Base-by-base conservation (phyloP, 2,113 vertebrate genomes). In the Ceuthmochares aereus region DNA sequence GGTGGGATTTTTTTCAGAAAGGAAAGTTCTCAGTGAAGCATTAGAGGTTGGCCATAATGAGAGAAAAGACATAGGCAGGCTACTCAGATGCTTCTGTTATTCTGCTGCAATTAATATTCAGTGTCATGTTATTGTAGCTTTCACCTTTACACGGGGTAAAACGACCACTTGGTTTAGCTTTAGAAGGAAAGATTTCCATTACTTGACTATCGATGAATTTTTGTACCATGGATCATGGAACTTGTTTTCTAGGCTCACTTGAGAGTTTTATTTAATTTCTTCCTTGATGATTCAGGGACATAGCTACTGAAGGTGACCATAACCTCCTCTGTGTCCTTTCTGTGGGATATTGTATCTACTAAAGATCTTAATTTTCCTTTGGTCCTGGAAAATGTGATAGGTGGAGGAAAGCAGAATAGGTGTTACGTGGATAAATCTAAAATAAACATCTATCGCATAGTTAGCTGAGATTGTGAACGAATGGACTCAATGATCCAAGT, bases 261-360 rank as follows among this genome's bases (percentile, higher is more conserved):
- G 37, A 76, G 66, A 87, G 22, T 75, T 85, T 79, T 54, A 64
- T 85, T 73, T 94, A 93, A 69, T 90, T 93, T 11, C 37, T 88
- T 90, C 11, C 29, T 27, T 66, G 30, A 54, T 37, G 82, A 88
- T 56, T 3, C 36, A 62, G 63, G 25, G 45, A 69, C 45, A 62
- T 20, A 76, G 14, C 8, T 90, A 37, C 12, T 85, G 49, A 49
- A 89, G 43, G 43, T 87, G 74, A 72, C 30, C 0, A 0, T 40
- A 73, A 75, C 6, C 14, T 76, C 18, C 59, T 76, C 51, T 34
- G 19, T 76, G 60, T 83, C 67, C 55, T 88, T 93, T 83, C 51
- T 76, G 9, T 42, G 34, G 12, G 14, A 52, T 64, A 49, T 26
- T 40, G 5, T 73, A 43, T 94, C 69, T 69, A 43, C 54, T 55